Percentiles rank a stretch among this genome's conserved stretches.
These are phyloP conservation scores for Zonotrichia leucophrys DNA, from an alignment of 2,113 vertebrate species.

Conservation along the genomic window DNA sequence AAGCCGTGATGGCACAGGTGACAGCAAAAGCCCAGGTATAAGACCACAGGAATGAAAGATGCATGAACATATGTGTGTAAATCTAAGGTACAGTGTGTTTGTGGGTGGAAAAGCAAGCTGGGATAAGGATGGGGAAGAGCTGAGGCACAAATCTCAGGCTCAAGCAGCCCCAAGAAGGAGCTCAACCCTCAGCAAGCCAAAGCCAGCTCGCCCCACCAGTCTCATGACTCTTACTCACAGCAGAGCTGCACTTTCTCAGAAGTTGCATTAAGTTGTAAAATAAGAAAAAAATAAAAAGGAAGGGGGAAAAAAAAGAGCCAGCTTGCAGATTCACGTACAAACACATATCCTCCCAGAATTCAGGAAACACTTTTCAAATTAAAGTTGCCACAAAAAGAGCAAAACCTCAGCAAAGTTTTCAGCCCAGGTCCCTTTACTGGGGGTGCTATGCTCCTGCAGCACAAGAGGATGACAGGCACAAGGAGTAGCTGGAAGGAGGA, in stretches of 20 bases:
- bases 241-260: background rate
- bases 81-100: background rate
- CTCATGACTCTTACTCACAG: conserved; percentile 47
- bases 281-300: background rate
- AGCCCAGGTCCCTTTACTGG: background rate
- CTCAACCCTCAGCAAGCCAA: background rate
- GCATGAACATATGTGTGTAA: accelerated
- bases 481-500: background rate
- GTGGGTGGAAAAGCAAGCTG: background rate
- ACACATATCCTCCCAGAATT: background rate
- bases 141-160: background rate
- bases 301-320: background rate
- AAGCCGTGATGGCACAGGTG: accelerated
- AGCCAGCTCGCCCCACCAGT: background rate
- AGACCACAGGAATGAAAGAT: background rate
- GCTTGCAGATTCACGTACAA: background rate
- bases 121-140: background rate
- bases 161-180: background rate
- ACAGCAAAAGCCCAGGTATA: background rate
- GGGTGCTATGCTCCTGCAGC: background rate
- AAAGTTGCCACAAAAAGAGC: accelerated
- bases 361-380: background rate
- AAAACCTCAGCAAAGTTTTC: background rate
- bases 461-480: accelerated
- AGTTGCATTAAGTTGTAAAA: conserved; percentile 19